Evolutionary conservation across 1,140 invertebrate species (phyloP), one percentile per base, ranked within the genome.

Genomic region (Anastrepha obliqua): DNA sequence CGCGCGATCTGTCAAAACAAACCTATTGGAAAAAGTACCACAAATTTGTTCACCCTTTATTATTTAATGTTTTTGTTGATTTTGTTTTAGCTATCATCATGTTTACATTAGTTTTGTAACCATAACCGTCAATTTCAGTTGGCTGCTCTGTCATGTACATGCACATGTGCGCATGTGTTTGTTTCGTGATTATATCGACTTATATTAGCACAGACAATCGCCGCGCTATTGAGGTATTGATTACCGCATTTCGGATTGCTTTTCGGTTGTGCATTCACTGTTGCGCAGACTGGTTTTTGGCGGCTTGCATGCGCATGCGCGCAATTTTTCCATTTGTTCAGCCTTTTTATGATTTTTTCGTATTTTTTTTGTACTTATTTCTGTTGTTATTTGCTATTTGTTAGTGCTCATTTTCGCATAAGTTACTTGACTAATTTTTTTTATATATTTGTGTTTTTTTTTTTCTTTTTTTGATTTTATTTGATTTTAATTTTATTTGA

Each of bases 211-310:
- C 74, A 39, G 3, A 11, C 47, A 29, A 20, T n/a, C 8, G 11
- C 15, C 4, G 29, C 13, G 39, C 9, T 51, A 81, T 51, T 20
- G 47, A 55, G 9, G 47, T 81, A 81, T 81, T 55, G 74, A 81
- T 81, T 81, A 81, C 74, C 74, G 74, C 74, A 81, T 81, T 81
- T 81, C 20, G 17, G n/a, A 81, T 58, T 55, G 74, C 44, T 58
- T 81, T 58, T 44, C 55, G 74, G 47, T 55, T n/a, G n/a, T 17
- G 47, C 47, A 81, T 55, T 8, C n/a, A 17, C 47, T n/a, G 74
- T 74, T 78, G 70, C 70, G 70, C 70, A n/a, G 70, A 78, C 47
- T 17, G 6, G 74, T 58, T 81, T 81, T 58, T 58, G 74, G 44
- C 74, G n/a, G 42, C 44, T 44, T 15, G 15, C 11, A 7, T 47